These are phyloP conservation scores for Neofelis nebulosa DNA, from an alignment of 2,113 vertebrate genomes.

Conservation along the genomic window DNA sequence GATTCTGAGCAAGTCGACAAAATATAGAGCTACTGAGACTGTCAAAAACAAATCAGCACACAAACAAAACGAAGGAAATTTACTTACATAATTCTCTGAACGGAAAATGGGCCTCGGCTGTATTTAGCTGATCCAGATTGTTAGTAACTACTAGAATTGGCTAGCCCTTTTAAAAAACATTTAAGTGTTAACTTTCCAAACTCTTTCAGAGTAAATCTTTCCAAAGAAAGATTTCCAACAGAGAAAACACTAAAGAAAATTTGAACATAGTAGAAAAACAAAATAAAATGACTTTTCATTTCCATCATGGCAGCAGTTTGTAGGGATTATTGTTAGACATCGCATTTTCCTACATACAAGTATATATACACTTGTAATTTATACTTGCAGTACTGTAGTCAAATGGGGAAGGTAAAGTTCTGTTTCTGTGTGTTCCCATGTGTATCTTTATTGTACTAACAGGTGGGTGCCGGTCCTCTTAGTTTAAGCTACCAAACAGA, in stretches of 20 bases:
- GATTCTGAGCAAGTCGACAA: neutral
- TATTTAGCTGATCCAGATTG: neutral
- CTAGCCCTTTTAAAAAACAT: neutral
- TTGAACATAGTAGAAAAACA: neutral
- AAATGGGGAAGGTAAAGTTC: neutral
- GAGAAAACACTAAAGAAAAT: neutral
- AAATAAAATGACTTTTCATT: neutral
- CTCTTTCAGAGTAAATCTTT: neutral
- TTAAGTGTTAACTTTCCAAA: neutral
- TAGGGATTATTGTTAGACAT: neutral
- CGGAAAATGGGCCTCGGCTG: neutral
- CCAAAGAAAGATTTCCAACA: neutral
- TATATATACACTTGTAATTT: too few species aligned
- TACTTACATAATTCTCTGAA: neutral
- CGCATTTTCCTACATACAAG: neutral
- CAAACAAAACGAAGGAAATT: neutral
- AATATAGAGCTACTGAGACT: neutral
- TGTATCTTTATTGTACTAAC: neutral
- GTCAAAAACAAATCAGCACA: neutral
- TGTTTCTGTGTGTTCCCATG: neutral
- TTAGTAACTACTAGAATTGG: neutral
- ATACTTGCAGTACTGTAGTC: neutral
- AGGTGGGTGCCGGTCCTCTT: neutral
- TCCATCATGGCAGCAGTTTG: neutral
- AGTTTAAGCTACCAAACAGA: neutral